A percentile compares a stretch with the other conserved stretches of the same genome.
Conservation (phyloP, 1,140 invertebrate genomes). For the Heliconius melpomene region DNA sequence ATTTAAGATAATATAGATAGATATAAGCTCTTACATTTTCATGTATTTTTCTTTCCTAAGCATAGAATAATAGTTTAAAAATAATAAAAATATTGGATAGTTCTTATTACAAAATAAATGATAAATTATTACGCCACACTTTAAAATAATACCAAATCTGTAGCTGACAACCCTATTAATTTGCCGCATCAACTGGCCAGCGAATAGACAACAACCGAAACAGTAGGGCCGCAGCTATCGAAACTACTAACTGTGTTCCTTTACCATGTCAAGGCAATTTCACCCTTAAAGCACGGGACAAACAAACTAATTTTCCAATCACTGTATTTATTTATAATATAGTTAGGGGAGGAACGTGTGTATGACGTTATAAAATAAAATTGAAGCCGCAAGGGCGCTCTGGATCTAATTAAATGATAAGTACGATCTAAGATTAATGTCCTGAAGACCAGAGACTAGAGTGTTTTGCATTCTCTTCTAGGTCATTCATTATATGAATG, state of each 20-base stretch:
- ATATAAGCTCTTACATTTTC: no score
- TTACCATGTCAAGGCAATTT: slow-evolving; percentile 43
- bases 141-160: slow-evolving; percentile 4
- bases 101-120: neutral
- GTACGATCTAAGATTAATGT: slow-evolving; percentile 77
- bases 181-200: slow-evolving; percentile 70
- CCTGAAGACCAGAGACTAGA: slow-evolving; percentile 64
- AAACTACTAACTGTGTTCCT: slow-evolving; percentile 48
- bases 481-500: slow-evolving; percentile 37
- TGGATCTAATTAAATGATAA: slow-evolving; percentile 81
- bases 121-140: neutral
- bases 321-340: slow-evolving; percentile 51
- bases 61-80: no score
- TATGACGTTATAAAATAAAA: slow-evolving; percentile 81
- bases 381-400: slow-evolving; percentile 76
- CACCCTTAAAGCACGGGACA: slow-evolving; percentile 44
- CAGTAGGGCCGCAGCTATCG: slow-evolving; percentile 59
- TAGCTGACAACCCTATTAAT: slow-evolving; percentile 65
- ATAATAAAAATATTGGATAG: no score
- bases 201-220: slow-evolving; percentile 65
- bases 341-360: slow-evolving; percentile 74
- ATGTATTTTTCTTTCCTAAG: no score
- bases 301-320: slow-evolving; percentile 38
- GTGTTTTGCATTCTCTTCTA: slow-evolving; percentile 52
- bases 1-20: neutral